Conservation (phyloP, 2,113 vertebrate species). For the Sarotherodon lohbergeri region DNA sequence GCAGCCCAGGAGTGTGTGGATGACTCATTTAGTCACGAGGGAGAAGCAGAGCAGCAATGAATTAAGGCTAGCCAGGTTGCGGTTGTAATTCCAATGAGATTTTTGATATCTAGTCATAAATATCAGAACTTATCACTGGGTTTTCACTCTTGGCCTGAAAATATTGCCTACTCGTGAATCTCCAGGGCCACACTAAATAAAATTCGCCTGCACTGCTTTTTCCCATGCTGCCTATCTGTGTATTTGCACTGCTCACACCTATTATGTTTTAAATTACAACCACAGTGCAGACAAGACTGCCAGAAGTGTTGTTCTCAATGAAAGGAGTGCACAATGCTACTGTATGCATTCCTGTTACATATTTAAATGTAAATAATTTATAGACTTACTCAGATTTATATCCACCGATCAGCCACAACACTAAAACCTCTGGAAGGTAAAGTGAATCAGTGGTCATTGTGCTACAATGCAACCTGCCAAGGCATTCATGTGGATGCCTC, state of each 20-base stretch:
- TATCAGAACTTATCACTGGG: background rate
- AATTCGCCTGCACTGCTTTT: background rate
- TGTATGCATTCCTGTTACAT: background rate
- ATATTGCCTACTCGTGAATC: background rate
- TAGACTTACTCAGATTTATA: background rate
- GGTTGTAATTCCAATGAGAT: conserved; percentile 7
- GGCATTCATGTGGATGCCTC: background rate
- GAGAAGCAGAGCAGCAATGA: conserved; percentile 20
- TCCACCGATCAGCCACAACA: background rate
- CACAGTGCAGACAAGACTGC: background rate
- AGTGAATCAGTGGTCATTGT: background rate
- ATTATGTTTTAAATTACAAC: background rate
- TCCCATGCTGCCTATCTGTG: background rate
- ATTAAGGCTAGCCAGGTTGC: background rate
- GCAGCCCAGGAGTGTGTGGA: background rate
- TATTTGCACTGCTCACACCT: background rate
- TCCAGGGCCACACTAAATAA: background rate
- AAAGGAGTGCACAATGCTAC: background rate
- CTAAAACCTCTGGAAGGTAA: background rate
- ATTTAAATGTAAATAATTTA: background rate
- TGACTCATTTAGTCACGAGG: conserved; percentile 40
- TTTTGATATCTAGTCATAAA: conserved; percentile 11
- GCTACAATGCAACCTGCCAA: background rate
- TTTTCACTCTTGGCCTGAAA: background rate
- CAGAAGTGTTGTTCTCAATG: background rate